These are phyloP conservation scores for Lophura nycthemera DNA, from an alignment of 2,113 vertebrate genomes.

Conservation along the genomic window DNA sequence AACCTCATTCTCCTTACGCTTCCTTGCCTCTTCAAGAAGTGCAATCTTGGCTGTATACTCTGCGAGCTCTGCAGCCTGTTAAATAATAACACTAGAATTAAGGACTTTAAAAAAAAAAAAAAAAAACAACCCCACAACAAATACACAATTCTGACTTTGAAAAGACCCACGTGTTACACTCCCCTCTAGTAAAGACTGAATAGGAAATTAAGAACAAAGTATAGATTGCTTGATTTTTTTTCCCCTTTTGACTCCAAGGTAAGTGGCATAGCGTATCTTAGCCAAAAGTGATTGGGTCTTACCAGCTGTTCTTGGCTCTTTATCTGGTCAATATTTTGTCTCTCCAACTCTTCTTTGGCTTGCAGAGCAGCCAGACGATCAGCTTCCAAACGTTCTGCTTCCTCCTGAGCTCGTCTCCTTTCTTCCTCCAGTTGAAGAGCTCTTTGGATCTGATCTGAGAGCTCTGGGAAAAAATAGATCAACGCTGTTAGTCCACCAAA, in stretches of 20 bases:
- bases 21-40: slow-evolving; percentile 89
- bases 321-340: slow-evolving; percentile 89
- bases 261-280: not conserved
- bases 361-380: slow-evolving; percentile 91
- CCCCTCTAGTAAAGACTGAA: not conserved
- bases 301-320: slow-evolving; percentile 98
- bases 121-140: not conserved
- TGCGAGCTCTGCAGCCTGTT: slow-evolving; percentile 89
- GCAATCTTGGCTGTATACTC: slow-evolving; percentile 90
- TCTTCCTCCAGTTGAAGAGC: slow-evolving; percentile 91
- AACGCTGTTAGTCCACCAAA: not conserved
- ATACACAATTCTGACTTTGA: not conserved
- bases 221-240: not conserved
- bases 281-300: slow-evolving; percentile 40
- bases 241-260: not conserved
- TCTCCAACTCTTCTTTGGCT: slow-evolving; percentile 95
- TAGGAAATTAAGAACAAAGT: not conserved
- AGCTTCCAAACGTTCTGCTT: slow-evolving; percentile 91
- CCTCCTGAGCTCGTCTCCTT: slow-evolving; percentile 86
- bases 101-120: not conserved
- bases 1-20: slow-evolving; percentile 89
- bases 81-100: not conserved
- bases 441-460: slow-evolving; percentile 91
- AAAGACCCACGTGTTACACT: not conserved
- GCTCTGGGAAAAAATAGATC: slow-evolving; percentile 76